These are phyloP conservation scores for Trialeurodes vaporariorum DNA, from an alignment of 1,140 invertebrate species.

Conservation along the genomic window DNA sequence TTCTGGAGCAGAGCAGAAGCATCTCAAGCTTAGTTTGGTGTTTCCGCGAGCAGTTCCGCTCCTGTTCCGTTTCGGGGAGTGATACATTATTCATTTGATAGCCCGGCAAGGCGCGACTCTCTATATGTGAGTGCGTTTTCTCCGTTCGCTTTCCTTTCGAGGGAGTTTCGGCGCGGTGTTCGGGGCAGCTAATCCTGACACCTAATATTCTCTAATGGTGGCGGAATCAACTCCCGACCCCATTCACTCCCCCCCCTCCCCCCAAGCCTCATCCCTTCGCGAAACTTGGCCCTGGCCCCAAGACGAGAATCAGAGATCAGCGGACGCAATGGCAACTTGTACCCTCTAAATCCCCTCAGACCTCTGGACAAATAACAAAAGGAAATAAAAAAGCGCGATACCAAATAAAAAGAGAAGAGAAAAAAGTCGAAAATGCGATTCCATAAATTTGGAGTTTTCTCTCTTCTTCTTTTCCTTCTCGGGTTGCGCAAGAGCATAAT, in stretches of 20 bases:
- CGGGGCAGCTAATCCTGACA: neutral
- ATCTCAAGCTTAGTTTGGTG: no score
- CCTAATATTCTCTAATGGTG: conserved; percentile 7
- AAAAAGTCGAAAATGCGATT: neutral
- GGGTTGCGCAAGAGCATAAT: conserved; percentile 9
- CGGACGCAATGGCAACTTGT: no score
- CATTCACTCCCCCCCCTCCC: neutral
- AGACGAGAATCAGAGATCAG: no score
- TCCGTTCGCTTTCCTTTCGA: no score
- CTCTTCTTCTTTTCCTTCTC: conserved; percentile 1
- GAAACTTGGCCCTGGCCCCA: neutral
- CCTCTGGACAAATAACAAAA: neutral
- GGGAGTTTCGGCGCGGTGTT: conserved; percentile 6
- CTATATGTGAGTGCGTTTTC: no score
- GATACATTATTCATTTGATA: neutral
- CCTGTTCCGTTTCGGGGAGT: neutral
- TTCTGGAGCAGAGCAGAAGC: neutral
- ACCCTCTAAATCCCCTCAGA: neutral
- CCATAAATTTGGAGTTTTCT: conserved; percentile 8
- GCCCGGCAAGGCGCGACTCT: no score
- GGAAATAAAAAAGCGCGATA: neutral
- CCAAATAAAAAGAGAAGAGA: neutral
- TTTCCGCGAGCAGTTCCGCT: neutral
- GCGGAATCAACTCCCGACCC: neutral
- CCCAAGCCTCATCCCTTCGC: conserved; percentile 7